Evolutionary conservation across 2,113 vertebrate genomes (phyloP).

Genomic region (Perca flavescens): DNA sequence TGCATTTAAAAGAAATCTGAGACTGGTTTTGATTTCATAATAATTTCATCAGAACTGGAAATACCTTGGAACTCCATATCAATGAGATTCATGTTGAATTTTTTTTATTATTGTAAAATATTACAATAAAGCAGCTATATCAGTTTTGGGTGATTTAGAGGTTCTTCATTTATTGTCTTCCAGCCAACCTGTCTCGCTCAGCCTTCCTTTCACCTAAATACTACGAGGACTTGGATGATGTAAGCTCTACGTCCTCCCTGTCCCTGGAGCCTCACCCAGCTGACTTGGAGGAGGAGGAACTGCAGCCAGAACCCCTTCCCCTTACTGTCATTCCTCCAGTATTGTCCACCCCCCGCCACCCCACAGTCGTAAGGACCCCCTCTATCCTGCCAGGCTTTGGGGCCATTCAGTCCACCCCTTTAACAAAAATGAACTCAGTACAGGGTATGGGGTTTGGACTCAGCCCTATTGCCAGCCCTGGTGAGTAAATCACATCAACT

Average conservation of each 20-base stretch:
- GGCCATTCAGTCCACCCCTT: constrained; percentile 81
- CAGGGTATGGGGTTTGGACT: constrained; percentile 67
- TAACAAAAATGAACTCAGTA: constrained; percentile 82
- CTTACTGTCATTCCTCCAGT: constrained; percentile 31
- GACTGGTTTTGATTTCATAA: not conserved
- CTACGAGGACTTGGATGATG: constrained; percentile 94
- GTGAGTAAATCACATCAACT: constrained; percentile 62
- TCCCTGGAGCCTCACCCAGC: constrained; percentile 88
- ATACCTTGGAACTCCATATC: not conserved
- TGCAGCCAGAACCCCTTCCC: constrained; percentile 61
- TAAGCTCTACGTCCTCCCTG: constrained; percentile 92
- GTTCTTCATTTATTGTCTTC: constrained; percentile 22
- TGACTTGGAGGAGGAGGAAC: constrained; percentile 75
- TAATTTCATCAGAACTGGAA: not conserved
- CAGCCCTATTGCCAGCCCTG: constrained; percentile 73
- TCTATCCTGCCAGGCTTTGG: constrained; percentile 90
- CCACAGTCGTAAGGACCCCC: constrained; percentile 89
- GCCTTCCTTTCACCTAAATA: constrained; percentile 95
- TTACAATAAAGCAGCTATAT: not conserved
- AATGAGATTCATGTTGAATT: not conserved
- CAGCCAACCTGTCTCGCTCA: constrained; percentile 93
- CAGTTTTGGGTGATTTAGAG: not conserved
- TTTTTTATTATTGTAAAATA: not conserved
- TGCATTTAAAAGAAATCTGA: too few relatives aligned
- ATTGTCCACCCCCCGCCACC: constrained; percentile 83